phyloP scores from a whole-genome alignment of 2,888 invertebrate species.

The Eledona agricola region DNA sequence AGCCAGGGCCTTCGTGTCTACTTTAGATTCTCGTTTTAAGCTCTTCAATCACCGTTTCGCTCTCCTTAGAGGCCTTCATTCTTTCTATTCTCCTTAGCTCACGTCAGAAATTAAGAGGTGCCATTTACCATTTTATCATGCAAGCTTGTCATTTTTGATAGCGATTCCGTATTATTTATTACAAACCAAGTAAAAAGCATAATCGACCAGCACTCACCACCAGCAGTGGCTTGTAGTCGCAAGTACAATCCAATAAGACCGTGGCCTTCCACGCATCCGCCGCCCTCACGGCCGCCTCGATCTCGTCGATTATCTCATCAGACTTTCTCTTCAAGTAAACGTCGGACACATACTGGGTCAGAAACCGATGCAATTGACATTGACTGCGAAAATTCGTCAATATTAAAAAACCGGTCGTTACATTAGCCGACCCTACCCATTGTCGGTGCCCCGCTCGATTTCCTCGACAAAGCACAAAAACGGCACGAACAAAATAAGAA shows the following conservation, averaged over 20 bases:
- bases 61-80: no score
- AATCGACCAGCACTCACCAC: slow-evolving; percentile 68
- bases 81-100: no score
- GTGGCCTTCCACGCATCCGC: slow-evolving; percentile 83
- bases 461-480: slow-evolving; percentile 85
- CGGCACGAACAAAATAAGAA: slow-evolving; percentile 82
- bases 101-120: no score
- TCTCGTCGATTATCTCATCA: slow-evolving; percentile 69
- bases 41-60: no score
- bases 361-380: slow-evolving; percentile 83
- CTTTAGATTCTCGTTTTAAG: no score
- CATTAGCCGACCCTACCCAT: slow-evolving; percentile 62
- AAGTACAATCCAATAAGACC: slow-evolving; percentile 74
- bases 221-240: slow-evolving; percentile 72
- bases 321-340: slow-evolving; percentile 84
- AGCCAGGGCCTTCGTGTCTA: no score
- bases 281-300: slow-evolving; percentile 77
- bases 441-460: slow-evolving; percentile 72
- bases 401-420: slow-evolving; percentile 46
- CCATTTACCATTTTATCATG: no score
- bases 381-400: slow-evolving; percentile 63
- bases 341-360: slow-evolving; percentile 87
- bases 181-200: no score
- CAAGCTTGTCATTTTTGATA: no score
- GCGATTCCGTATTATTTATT: no score